Evolutionary conservation across 2,113 vertebrate species (phyloP), one percentile per base, ranked within the genome.

Genomic region (Toxostoma redivivum): DNA sequence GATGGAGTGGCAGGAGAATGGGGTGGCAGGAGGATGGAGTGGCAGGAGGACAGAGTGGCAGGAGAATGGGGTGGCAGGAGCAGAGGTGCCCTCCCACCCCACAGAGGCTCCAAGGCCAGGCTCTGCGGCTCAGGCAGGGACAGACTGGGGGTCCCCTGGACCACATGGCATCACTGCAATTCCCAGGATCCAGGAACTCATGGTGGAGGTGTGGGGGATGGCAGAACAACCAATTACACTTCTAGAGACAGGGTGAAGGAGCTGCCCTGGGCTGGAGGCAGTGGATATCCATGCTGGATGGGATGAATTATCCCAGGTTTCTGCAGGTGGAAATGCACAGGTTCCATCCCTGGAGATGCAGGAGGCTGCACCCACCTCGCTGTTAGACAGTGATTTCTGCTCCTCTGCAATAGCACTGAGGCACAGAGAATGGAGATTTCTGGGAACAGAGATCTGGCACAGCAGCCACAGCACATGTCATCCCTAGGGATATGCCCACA

Each of bases 91-190:
- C 40, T 40, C 40, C 40, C 40, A 40, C 40, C 40, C 40, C 40
- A 0, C 38, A 71, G 66, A 54, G 9, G 58, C n/a, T 61, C 51
- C 0, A 0, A 56, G 64, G 60, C 33, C 60, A n/a, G 73, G 25
- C 64, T 9, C 1, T 8, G 4, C 21, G 73, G 33, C 25, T 38
- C 45, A 22, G 38, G 47, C 14, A 40, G 30, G 28, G 24, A 31
- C 5, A 2, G 35, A 20, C 14, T 22, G 22, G 19, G 11, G 5
- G 2, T 70, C 15, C 4, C 15, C 28, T 33, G 67, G 31, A 44
- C 14, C 45, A 5, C 37, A 10, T 0, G 0, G 30, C 18, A 14
- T 44, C 64, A 0, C 24, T 37, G 44, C 0, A 0, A 20, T 47
- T 83, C 11, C 71, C 4, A 0, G 51, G 67, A 65, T 28, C 45